These are phyloP conservation scores for Misgurnus anguillicaudatus DNA, from an alignment of 2,113 vertebrate genomes.

Conservation along the genomic window DNA sequence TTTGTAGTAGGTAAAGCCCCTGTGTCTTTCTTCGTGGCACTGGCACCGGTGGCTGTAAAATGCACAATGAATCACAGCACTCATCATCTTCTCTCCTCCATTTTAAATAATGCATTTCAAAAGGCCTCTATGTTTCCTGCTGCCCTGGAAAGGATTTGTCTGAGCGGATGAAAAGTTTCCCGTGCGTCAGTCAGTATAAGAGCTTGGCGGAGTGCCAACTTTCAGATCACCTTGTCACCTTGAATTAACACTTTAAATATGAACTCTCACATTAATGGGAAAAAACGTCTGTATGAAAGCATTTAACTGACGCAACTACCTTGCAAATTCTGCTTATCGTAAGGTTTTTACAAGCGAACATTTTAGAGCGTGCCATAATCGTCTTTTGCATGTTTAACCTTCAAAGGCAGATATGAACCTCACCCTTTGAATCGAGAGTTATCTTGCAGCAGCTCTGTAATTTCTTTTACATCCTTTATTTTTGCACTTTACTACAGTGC, in stretches of 20 bases:
- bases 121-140: conserved; percentile 40
- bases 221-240: conserved; percentile 36
- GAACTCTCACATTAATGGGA: neutral
- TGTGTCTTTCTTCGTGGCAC: neutral
- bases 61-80: conserved; percentile 36
- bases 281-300: neutral
- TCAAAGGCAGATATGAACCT: conserved; percentile 4
- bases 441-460: conserved; percentile 1
- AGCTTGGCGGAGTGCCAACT: conserved; percentile 1
- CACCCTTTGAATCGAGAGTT: conserved; percentile 5
- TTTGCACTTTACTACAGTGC: neutral
- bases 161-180: conserved; percentile 49
- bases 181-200: conserved; percentile 42
- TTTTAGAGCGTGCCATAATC: conserved; percentile 2
- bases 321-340: neutral
- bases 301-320: neutral
- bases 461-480: neutral
- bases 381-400: conserved; percentile 13
- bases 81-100: conserved; percentile 30
- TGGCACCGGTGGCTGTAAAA: conserved; percentile 15
- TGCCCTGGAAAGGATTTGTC: conserved; percentile 38
- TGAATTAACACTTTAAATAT: conserved; percentile 16
- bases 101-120: conserved; percentile 49
- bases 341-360: conserved; percentile 10
- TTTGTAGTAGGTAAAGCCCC: conserved; percentile 10